These are phyloP conservation scores for Clarias pachynema DNA, from an alignment of 2,797 vertebrate species.

Conservation along the genomic window DNA sequence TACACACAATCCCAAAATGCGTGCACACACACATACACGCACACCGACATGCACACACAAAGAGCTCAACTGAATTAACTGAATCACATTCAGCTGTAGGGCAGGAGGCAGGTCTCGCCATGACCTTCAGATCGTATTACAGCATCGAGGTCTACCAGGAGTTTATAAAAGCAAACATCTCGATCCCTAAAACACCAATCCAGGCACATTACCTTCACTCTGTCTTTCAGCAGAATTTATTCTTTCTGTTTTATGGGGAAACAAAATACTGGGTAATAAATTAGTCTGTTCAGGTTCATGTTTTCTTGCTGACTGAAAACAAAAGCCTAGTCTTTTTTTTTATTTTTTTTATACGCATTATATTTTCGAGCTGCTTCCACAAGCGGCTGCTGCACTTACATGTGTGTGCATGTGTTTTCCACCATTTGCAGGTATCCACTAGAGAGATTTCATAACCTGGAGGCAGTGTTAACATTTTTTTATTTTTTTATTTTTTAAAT, in stretches of 20 bases:
- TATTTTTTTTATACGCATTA: background rate
- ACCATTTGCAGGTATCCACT: slow-evolving; percentile 3
- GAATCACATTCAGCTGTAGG: slow-evolving; percentile 20
- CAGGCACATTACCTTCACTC: background rate
- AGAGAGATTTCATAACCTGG: slow-evolving; percentile 16
- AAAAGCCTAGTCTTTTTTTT: background rate
- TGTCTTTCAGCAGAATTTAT: background rate
- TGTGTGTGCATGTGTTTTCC: background rate
- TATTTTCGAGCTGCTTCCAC: background rate
- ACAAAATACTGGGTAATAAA: background rate
- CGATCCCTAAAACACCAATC: background rate
- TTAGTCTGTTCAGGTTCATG: background rate
- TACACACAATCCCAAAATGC: background rate
- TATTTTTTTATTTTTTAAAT: background rate
- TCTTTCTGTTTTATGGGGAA: background rate
- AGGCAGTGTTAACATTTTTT: slow-evolving; percentile 10
- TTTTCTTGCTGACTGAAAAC: background rate
- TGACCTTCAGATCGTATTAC: slow-evolving; percentile 39
- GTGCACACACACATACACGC: background rate
- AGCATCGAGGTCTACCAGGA: slow-evolving; percentile 6
- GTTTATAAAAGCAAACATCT: slow-evolving; percentile 6
- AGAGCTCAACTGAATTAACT: slow-evolving; percentile 25
- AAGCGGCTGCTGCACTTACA: background rate
- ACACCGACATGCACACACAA: background rate
- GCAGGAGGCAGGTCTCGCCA: background rate